A percentile compares a stretch with the other conserved stretches of the same genome.
Evolutionary conservation across 1,140 invertebrate genomes (phyloP).

Genomic region (Lepidurus packardi): DNA sequence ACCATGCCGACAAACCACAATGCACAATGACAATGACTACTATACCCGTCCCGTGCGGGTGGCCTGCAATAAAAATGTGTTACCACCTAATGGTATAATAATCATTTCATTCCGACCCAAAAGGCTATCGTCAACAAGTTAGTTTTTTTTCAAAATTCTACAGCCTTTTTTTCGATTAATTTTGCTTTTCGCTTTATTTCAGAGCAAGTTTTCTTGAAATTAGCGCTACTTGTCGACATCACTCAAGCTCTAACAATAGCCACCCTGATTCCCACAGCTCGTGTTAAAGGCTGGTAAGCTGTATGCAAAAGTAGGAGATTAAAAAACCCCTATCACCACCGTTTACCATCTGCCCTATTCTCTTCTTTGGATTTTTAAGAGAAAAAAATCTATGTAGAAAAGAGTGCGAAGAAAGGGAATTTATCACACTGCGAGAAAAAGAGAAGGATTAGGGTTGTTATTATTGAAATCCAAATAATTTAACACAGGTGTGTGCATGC

Average conservation of each 20-base stretch:
- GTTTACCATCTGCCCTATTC: background rate
- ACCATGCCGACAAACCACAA: background rate
- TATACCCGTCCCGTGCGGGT: background rate
- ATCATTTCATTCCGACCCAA: background rate
- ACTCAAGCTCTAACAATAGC: constrained; percentile 7
- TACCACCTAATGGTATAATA: constrained; percentile 19
- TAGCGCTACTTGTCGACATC: constrained; percentile 7
- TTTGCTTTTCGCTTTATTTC: background rate
- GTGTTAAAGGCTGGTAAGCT: background rate
- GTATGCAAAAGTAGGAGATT: constrained; percentile 7
- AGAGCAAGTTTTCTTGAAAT: background rate
- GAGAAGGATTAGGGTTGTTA: too few species aligned
- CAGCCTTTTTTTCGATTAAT: too few species aligned
- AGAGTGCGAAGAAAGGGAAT: too few species aligned
- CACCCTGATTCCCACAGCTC: background rate
- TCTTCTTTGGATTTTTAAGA: background rate
- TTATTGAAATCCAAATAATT: too few species aligned
- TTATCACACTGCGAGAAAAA: too few species aligned
- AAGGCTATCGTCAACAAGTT: background rate
- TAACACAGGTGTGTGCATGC: too few species aligned
- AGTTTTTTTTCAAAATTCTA: background rate
- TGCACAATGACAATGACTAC: constrained; percentile 18
- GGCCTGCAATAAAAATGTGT: constrained; percentile 9
- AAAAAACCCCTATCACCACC: constrained; percentile 7
- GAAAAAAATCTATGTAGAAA: too few species aligned